Conservation (phyloP, 2,113 vertebrate species). For the Mugil cephalus region DNA sequence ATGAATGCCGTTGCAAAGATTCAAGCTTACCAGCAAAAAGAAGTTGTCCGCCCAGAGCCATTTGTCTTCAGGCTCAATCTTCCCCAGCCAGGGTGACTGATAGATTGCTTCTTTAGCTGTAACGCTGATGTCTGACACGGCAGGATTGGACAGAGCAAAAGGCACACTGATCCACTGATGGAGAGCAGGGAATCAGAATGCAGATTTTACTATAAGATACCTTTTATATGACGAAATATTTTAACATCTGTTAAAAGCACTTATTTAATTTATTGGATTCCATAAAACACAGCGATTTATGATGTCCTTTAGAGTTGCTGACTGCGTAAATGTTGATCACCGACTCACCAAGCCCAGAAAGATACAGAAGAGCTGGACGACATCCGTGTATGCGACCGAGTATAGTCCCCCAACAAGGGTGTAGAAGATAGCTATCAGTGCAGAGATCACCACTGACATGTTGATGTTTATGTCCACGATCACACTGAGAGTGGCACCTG, state of each 20-base stretch:
- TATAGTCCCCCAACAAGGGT: slow-evolving; percentile 95
- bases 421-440: slow-evolving; percentile 93
- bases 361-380: slow-evolving; percentile 98
- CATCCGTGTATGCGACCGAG: slow-evolving; percentile 96
- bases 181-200: slow-evolving; percentile 35
- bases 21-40: slow-evolving; percentile 89
- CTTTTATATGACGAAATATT: background rate
- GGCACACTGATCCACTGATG: slow-evolving; percentile 97
- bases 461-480: slow-evolving; percentile 93
- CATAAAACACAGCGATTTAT: background rate
- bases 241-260: no score
- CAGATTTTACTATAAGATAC: slow-evolving; percentile 2
- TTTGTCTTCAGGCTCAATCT: slow-evolving; percentile 85
- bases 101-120: slow-evolving; percentile 88
- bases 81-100: slow-evolving; percentile 93
- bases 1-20: slow-evolving; percentile 5
- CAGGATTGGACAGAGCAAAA: slow-evolving; percentile 92
- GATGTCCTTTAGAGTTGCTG: background rate
- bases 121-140: slow-evolving; percentile 91
- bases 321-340: background rate
- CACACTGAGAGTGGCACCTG: slow-evolving; percentile 97
- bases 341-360: slow-evolving; percentile 94
- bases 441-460: slow-evolving; percentile 92
- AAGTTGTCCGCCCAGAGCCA: slow-evolving; percentile 96
- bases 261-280: background rate